A percentile compares a stretch with the other conserved stretches of the same genome.
Conservation (phyloP, 2,113 vertebrate genomes). For the Marmota flaviventris region DNA sequence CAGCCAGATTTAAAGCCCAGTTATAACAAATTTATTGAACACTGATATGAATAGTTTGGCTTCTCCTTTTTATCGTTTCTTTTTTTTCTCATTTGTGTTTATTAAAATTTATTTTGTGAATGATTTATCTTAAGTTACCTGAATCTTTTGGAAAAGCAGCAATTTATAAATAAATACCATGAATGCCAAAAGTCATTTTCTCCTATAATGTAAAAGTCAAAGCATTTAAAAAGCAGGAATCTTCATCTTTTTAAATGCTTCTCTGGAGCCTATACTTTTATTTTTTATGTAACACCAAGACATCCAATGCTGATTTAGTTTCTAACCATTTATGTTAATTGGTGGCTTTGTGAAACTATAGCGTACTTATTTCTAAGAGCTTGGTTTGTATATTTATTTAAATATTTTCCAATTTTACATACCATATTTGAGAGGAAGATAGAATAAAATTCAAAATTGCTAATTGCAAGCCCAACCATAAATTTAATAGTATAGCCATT, state of each 20-base stretch:
- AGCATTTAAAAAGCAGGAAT: background rate
- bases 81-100: background rate
- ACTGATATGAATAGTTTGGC: background rate
- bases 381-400: background rate
- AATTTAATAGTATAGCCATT: constrained; percentile 13
- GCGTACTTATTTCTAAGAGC: background rate
- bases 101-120: background rate
- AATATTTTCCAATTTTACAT: background rate
- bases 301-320: background rate
- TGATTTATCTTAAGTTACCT: background rate
- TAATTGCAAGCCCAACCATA: background rate
- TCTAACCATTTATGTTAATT: background rate
- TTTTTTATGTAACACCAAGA: background rate
- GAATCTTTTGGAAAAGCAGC: background rate
- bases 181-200: background rate
- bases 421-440: background rate
- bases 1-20: background rate
- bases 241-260: background rate
- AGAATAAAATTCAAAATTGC: rapidly evolving
- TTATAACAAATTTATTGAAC: background rate
- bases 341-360: background rate
- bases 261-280: background rate
- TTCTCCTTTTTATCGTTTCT: background rate
- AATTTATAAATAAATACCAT: background rate
- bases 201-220: background rate